Conservation (phyloP, 2,888 invertebrate genomes). For the Limnephilus auricula region DNA sequence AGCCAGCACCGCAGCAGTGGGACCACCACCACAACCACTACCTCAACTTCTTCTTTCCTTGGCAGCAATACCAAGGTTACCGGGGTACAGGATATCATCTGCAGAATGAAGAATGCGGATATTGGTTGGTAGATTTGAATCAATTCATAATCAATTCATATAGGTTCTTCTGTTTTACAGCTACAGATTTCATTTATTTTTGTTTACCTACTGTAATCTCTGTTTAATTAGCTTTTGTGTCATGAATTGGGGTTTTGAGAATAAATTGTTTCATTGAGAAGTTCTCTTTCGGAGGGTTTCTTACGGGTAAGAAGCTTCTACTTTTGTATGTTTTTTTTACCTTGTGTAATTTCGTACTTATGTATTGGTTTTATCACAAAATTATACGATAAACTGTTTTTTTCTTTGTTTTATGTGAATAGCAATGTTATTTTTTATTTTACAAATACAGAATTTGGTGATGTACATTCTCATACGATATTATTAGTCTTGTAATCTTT, state of each 20-base stretch:
- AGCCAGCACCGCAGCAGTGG: slow-evolving; percentile 67
- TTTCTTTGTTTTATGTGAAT: too few species aligned
- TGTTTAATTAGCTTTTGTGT: background rate
- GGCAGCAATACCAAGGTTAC: slow-evolving; percentile 84
- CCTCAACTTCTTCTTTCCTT: slow-evolving; percentile 79
- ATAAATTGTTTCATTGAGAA: too few species aligned
- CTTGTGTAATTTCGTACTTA: background rate
- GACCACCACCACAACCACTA: slow-evolving; percentile 67
- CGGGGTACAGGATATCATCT: slow-evolving; percentile 86
- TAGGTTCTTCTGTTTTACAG: background rate
- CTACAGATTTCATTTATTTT: too few species aligned
- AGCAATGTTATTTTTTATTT: too few species aligned
- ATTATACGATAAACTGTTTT: too few species aligned
- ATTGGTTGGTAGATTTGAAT: slow-evolving; percentile 73
- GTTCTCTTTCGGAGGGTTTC: background rate
- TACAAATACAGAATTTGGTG: too few species aligned
- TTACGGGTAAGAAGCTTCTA: background rate
- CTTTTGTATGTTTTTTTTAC: background rate
- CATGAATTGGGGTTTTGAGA: too few species aligned
- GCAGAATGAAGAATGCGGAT: slow-evolving; percentile 87
- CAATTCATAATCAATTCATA: background rate
- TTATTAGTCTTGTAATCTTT: too few species aligned
- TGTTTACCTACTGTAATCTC: too few species aligned
- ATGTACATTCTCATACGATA: too few species aligned
- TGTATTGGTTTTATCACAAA: too few species aligned